Base-by-base conservation (phyloP, 2,113 vertebrate genomes). In the Neolamprologus variostigma region DNA sequence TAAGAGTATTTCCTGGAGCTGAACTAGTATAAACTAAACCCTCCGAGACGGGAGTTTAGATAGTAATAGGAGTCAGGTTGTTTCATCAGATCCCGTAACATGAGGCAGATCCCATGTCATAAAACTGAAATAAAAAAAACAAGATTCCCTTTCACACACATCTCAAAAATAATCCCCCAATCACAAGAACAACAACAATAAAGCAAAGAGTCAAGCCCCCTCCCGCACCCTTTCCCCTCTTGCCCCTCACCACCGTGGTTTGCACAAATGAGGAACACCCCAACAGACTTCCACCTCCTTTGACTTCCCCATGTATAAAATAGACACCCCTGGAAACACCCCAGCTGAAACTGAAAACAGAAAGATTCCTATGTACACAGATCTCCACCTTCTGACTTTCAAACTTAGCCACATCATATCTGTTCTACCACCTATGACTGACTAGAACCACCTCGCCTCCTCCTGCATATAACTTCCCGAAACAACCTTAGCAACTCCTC, bases 361-460 rank as follows among this genome's bases (percentile, higher is more conserved):
- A 94, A 89, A 91, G 90, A 93, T 93, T 93, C 88, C 85, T 97
- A 96, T 97, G 91, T 97, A 97, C 96, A 97, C 61, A 87, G 87
- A 89, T 93, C 85, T 92, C 85, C 95, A 91, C 89, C 86, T 82
- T 89, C 59, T 61, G 84, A 91, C 55, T 86, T 73, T 91, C 84
- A 26, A 84, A 35, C 80, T 86, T 86, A 83, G 78, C 88, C 85
- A 26, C 63, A 51, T 63, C 86, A 61, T 61, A 86, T 92, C 90
- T 91, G 79, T 81, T 90, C 57, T 88, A 86, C 53, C 86, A 81
- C 80, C 84, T 66, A 57, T 66, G 55, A 86, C 80, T 16, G 63
- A 87, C 86, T 76, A 82, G 53, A 47, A 76, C 85, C 84, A 84
- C 71, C 84, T 81, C 6, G 13, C 28, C 50, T 73, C 80, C 81